Evolutionary conservation across 2,888 invertebrate genomes (phyloP).

Genomic region (Ophion obscuratus): DNA sequence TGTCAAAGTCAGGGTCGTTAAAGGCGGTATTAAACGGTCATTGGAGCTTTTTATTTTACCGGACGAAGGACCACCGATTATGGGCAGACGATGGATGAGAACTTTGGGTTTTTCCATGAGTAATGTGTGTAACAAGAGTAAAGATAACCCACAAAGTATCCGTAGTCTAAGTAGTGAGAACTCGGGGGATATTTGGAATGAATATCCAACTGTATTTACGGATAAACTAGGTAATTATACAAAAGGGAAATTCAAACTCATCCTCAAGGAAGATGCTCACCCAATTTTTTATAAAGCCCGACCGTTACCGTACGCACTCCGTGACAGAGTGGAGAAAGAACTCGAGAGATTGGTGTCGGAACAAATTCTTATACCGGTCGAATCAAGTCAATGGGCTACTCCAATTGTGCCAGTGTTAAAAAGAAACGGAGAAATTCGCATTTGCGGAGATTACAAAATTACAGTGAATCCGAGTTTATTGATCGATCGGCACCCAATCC

Average conservation of each 20-base stretch:
- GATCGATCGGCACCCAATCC: constrained; percentile 61
- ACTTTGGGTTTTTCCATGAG: too few species aligned
- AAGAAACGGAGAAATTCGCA: constrained; percentile 71
- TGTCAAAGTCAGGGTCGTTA: constrained; percentile 5
- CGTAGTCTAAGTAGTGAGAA: too few species aligned
- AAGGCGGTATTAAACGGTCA: neutral
- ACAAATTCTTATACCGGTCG: constrained; percentile 67
- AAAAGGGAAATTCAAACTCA: neutral
- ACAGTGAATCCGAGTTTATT: constrained; percentile 50
- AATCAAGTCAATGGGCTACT: constrained; percentile 49
- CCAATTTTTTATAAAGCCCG: constrained; percentile 63
- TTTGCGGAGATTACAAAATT: constrained; percentile 72
- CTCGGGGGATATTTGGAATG: too few species aligned
- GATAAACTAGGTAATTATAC: neutral
- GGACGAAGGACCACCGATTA: constrained; percentile 30
- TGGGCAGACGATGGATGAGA: constrained; percentile 26
- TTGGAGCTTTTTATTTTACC: constrained; percentile 39
- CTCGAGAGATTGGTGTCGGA: constrained; percentile 65
- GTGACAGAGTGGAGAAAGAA: constrained; percentile 69
- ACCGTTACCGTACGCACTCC: constrained; percentile 73
- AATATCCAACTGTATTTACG: neutral
- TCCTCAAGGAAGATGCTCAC: neutral
- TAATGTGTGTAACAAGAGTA: too few species aligned
- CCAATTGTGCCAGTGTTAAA: constrained; percentile 72
- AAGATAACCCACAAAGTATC: too few species aligned